Evolutionary conservation across 2,797 vertebrate species (phyloP), one percentile per base, ranked within the genome.

Genomic region (Philypnodon macrostomus): DNA sequence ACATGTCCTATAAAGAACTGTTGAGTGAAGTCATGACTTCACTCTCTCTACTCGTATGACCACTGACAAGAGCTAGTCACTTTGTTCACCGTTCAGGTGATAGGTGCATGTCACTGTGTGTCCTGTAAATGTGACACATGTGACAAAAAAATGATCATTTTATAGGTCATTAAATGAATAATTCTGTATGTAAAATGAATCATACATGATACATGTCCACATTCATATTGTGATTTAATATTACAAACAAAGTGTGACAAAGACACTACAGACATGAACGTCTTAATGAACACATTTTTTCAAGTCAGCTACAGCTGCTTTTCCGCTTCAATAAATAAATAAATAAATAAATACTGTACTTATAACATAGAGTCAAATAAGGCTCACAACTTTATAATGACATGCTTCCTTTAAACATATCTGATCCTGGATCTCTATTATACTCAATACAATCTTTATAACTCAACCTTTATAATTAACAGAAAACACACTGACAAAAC

Each of bases 191-290:
- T n/a, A n/a, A 23, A n/a, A 30, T 51, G 23, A 27, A 16, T 33
- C 8, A 37, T 16, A 2, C 31, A 31, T 33, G 29, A 29, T 27
- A 13, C 9, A 16, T 3, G 42, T 46, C 12, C 19, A 58, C 31
- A 40, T 19, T 36, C 1, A 58, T 47, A 55, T 18, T 59, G 60
- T 74, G 70, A 69, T 85, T 87, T 86, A 87, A 83, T 85, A 74
- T 83, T 80, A 70, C 88, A 83, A 81, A 75, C 79, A 89, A 87
- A 89, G 83, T 88, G 81, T 78, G 77, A 85, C 80, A 83, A 77
- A 69, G 78, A 87, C 66, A 84, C 44, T 63, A 58, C 35, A 65
- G 75, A 79, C 70, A 67, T 70, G 58, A 71, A 32, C 67, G 55
- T 75, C 56, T 76, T 73, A 81, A 60, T 69, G 58, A 76, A 47